Conservation (phyloP, 2,888 invertebrate genomes). For the Drosophila infuscata region DNA sequence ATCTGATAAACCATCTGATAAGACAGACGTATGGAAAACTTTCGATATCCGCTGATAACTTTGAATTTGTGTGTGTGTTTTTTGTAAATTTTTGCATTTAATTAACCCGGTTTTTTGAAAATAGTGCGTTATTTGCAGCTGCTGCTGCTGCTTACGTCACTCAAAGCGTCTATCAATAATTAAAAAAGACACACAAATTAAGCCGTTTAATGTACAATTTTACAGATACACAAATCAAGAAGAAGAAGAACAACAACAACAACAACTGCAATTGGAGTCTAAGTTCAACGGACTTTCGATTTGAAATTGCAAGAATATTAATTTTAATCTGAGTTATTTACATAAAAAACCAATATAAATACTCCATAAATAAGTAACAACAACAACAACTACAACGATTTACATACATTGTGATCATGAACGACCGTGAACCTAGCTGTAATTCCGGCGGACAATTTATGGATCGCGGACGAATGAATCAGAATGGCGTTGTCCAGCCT, state of each 20-base stretch:
- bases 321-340: slow-evolving; percentile 27
- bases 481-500: slow-evolving; percentile 91
- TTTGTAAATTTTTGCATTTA: not conserved
- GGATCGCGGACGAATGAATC: slow-evolving; percentile 84
- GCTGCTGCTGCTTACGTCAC: slow-evolving; percentile 41
- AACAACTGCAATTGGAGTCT: not conserved
- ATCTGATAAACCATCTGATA: slow-evolving; percentile 38
- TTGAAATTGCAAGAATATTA: slow-evolving; percentile 28
- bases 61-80: not conserved
- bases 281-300: slow-evolving; percentile 35
- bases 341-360: slow-evolving; percentile 4
- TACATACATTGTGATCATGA: slow-evolving; percentile 71
- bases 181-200: slow-evolving; percentile 3
- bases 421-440: slow-evolving; percentile 82
- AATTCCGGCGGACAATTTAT: slow-evolving; percentile 81
- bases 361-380: slow-evolving; percentile 18
- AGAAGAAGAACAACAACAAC: not conserved
- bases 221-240: slow-evolving; percentile 30
- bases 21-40: slow-evolving; percentile 19
- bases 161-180: slow-evolving; percentile 6
- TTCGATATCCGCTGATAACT: not conserved
- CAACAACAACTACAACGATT: slow-evolving; percentile 24
- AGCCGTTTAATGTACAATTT: slow-evolving; percentile 21
- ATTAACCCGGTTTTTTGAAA: slow-evolving; percentile 25
- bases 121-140: not conserved